Percentiles rank a stretch among this genome's conserved stretches.
These are phyloP conservation scores for Syritta pipiens DNA, from an alignment of 2,888 invertebrate species.

Conservation along the genomic window DNA sequence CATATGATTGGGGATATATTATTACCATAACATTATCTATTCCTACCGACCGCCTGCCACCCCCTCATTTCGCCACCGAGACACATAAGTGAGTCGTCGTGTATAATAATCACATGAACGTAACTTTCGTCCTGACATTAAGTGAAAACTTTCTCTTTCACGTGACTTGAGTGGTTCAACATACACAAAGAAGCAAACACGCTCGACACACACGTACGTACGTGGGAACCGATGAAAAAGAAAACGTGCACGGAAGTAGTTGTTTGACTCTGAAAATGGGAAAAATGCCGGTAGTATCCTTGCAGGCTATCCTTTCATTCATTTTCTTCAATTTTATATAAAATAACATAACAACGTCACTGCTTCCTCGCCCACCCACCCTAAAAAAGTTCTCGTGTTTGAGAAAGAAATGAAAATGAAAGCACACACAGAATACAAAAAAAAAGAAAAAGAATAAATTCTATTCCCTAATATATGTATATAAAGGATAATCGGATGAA, in stretches of 20 bases:
- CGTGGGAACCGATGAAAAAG: conserved; percentile 32
- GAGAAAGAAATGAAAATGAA: conserved; percentile 44
- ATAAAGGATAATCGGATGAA: conserved; percentile 20
- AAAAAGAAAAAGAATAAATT: conserved; percentile 4
- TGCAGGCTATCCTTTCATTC: conserved; percentile 43
- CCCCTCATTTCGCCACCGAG: conserved; percentile 40
- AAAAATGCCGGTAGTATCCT: conserved; percentile 56
- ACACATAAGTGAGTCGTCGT: conserved; percentile 62
- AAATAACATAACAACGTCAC: conserved; percentile 64
- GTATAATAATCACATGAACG: conserved; percentile 69
- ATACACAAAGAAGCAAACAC: too few relatives aligned
- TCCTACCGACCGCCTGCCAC: conserved; percentile 27
- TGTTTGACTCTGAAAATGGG: conserved; percentile 44
- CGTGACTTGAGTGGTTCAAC: conserved; percentile 54
- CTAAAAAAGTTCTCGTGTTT: neutral
- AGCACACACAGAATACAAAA: conserved; percentile 25
- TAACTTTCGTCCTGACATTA: conserved; percentile 69
- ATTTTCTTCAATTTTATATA: conserved; percentile 55
- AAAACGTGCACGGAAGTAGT: conserved; percentile 61
- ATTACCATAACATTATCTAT: conserved; percentile 69
- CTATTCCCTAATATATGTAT: conserved; percentile 2
- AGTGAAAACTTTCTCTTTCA: conserved; percentile 70
- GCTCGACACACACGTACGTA: too few relatives aligned
- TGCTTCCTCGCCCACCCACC: neutral
- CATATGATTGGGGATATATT: conserved; percentile 69